Evolutionary conservation across 1,140 invertebrate species (phyloP).

Genomic region (Lutraria rhynchaena): DNA sequence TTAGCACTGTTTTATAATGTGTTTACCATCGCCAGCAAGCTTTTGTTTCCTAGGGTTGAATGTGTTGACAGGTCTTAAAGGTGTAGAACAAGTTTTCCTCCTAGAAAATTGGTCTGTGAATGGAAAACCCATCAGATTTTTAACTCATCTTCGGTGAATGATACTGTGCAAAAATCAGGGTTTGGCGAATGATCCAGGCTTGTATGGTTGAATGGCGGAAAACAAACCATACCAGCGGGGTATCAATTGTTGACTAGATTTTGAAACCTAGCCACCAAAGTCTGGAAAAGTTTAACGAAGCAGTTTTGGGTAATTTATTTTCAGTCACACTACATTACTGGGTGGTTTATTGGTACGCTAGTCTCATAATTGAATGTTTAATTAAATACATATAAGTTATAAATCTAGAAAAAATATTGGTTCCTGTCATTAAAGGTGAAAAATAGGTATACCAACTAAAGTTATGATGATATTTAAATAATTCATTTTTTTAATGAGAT

Average conservation of each 20-base stretch:
- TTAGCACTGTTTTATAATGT: constrained; percentile 58
- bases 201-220: constrained; percentile 20
- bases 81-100: constrained; percentile 37
- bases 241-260: constrained; percentile 39
- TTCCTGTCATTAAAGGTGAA: too few species aligned
- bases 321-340: too few species aligned
- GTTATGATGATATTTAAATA: too few species aligned
- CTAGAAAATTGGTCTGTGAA: not conserved
- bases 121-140: constrained; percentile 31
- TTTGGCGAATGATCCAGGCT: constrained; percentile 12
- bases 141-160: constrained; percentile 13
- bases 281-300: constrained; percentile 18
- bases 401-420: too few species aligned
- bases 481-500: too few species aligned
- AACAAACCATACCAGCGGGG: constrained; percentile 42
- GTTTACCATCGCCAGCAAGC: constrained; percentile 26
- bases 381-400: too few species aligned
- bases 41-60: constrained; percentile 39
- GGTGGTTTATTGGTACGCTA: too few species aligned
- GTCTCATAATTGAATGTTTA: too few species aligned
- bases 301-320: constrained; percentile 52
- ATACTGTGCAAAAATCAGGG: not conserved
- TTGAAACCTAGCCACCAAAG: constrained; percentile 39
- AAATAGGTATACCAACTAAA: too few species aligned
- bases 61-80: constrained; percentile 37